Percentiles rank a stretch among this genome's conserved stretches.
Conservation (phyloP, 2,797 vertebrate genomes). For the Tinamus major region DNA sequence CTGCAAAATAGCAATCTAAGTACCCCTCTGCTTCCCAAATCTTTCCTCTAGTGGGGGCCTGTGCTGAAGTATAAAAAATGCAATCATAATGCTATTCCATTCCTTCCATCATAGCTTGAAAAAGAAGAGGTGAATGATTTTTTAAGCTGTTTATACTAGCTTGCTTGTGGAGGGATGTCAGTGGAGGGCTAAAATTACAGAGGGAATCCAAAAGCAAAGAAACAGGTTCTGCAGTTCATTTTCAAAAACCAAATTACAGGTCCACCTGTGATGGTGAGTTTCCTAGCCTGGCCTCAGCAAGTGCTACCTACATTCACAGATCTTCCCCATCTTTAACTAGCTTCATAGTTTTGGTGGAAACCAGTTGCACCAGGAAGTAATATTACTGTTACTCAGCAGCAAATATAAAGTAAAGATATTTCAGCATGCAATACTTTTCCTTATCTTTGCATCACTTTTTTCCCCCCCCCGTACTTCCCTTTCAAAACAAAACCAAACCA, state of each 20-base stretch:
- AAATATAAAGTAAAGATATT: not conserved
- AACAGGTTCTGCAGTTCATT: not conserved
- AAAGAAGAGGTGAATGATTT: not conserved
- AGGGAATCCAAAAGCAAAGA: not conserved
- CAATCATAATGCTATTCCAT: not conserved
- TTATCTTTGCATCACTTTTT: not conserved
- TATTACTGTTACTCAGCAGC: not conserved
- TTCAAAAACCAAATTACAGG: not conserved
- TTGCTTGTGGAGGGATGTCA: not conserved
- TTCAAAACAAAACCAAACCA: not conserved
- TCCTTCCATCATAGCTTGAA: not conserved
- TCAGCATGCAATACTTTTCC: not conserved
- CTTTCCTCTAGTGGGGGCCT: rapidly evolving
- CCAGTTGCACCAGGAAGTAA: not conserved
- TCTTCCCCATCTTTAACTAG: not conserved
- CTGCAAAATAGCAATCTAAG: not conserved
- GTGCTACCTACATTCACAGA: not conserved
- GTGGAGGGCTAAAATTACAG: not conserved
- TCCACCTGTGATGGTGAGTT: not conserved
- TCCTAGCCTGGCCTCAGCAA: not conserved
- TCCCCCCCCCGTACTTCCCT: not conserved
- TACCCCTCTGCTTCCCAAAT: not conserved
- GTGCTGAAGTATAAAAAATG: not conserved
- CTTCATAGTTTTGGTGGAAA: not conserved
- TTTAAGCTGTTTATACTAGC: not conserved